Conservation (phyloP, 1,140 invertebrate genomes). For the Saccostrea glomerata region DNA sequence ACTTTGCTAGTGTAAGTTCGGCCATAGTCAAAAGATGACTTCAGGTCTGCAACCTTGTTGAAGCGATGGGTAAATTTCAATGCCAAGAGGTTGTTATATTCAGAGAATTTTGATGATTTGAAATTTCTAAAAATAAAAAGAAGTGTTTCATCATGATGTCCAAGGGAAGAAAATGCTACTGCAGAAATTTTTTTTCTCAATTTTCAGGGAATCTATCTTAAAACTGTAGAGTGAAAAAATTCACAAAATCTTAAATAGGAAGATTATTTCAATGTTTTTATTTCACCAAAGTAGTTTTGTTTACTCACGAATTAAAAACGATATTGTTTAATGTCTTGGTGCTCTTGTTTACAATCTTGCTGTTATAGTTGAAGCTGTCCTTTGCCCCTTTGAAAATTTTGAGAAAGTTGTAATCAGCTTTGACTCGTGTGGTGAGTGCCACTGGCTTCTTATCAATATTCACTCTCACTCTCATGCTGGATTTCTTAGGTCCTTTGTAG, state of each 20-base stretch:
- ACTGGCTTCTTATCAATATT: constrained; percentile 55
- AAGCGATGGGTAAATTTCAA: constrained; percentile 43
- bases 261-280: not conserved
- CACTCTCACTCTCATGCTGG: constrained; percentile 52
- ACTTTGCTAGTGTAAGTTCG: constrained; percentile 53
- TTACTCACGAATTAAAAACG: constrained; percentile 66
- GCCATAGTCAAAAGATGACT: constrained; percentile 58
- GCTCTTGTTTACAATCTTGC: constrained; percentile 61
- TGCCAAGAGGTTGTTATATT: constrained; percentile 54
- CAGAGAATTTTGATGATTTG: constrained; percentile 51
- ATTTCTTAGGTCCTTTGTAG: constrained; percentile 58
- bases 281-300: not conserved
- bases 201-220: too few species aligned
- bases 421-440: constrained; percentile 50
- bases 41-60: constrained; percentile 48
- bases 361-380: constrained; percentile 60
- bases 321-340: constrained; percentile 62
- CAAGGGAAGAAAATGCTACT: too few species aligned
- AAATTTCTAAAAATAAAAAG: constrained; percentile 52
- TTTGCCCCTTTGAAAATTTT: constrained; percentile 57
- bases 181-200: not conserved
- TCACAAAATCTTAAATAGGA: too few species aligned
- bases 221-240: not conserved
- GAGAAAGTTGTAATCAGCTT: constrained; percentile 65
- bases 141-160: not conserved